Evolutionary conservation across 2,888 invertebrate species (phyloP).

Genomic region (Scaptomyza cyrtandrae): DNA sequence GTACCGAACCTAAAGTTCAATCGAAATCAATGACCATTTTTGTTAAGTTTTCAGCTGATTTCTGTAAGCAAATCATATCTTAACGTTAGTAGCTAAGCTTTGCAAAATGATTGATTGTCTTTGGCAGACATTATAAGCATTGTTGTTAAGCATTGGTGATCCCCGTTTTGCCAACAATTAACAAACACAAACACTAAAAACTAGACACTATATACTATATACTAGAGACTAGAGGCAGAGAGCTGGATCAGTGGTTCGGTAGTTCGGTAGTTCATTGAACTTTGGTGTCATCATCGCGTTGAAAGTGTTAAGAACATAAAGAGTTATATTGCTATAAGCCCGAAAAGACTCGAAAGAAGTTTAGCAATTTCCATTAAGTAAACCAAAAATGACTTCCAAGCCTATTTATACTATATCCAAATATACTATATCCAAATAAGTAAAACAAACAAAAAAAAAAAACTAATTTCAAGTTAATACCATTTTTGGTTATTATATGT

Average conservation of each 20-base stretch:
- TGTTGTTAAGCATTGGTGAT: slow-evolving; percentile 48
- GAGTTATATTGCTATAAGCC: too few relatives aligned
- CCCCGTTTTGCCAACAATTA: slow-evolving; percentile 67
- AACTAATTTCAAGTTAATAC: neutral
- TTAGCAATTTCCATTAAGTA: too few relatives aligned
- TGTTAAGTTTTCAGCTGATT: slow-evolving; percentile 33
- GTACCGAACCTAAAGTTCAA: neutral
- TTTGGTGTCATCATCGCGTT: slow-evolving; percentile 28
- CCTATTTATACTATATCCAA: neutral
- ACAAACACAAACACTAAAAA: slow-evolving; percentile 44
- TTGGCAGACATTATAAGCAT: slow-evolving; percentile 69
- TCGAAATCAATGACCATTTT: neutral
- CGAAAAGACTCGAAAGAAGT: too few relatives aligned
- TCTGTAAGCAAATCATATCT: neutral
- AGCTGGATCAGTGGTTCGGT: slow-evolving; percentile 15
- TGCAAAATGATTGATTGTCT: slow-evolving; percentile 75
- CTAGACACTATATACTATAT: slow-evolving; percentile 9
- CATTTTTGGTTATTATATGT: slow-evolving; percentile 22
- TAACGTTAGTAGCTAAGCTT: slow-evolving; percentile 8
- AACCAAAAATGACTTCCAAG: neutral
- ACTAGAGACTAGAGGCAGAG: neutral
- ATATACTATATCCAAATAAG: slow-evolving; percentile 6
- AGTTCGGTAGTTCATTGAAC: slow-evolving; percentile 47
- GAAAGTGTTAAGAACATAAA: slow-evolving; percentile 1
- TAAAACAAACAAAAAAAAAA: too few relatives aligned